Evolutionary conservation across 2,888 invertebrate species (phyloP).

Genomic region (Halictus quadricinctus): DNA sequence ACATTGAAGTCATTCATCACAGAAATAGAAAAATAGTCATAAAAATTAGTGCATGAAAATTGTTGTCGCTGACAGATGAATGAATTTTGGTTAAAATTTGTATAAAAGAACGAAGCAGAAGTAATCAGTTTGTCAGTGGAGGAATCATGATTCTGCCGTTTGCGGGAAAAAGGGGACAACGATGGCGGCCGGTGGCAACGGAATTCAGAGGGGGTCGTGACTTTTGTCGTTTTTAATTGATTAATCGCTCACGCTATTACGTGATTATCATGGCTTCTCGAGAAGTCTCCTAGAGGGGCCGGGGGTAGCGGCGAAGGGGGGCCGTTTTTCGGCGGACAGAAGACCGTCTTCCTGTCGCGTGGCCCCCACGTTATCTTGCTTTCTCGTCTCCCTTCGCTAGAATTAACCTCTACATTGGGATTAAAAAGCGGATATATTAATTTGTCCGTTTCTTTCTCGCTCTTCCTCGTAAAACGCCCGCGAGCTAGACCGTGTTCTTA

Average conservation of each 20-base stretch:
- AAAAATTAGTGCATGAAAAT: background rate
- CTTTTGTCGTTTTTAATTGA: conserved; percentile 75
- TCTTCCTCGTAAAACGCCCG: conserved; percentile 40
- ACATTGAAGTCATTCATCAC: too few relatives aligned
- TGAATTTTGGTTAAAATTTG: background rate
- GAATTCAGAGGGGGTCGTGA: conserved; percentile 64
- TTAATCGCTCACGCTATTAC: conserved; percentile 77
- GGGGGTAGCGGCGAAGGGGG: conserved; percentile 40
- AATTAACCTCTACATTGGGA: conserved; percentile 82
- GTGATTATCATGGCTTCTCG: conserved; percentile 72
- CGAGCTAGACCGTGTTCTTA: background rate
- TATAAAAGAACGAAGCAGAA: background rate
- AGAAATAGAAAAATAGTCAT: background rate
- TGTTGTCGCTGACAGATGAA: background rate
- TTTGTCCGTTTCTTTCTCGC: conserved; percentile 70
- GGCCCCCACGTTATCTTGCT: conserved; percentile 79
- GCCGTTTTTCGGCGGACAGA: conserved; percentile 54
- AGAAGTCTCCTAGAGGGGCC: conserved; percentile 47
- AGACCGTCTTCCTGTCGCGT: conserved; percentile 81
- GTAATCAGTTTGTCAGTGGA: conserved; percentile 12
- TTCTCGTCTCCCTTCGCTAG: conserved; percentile 78
- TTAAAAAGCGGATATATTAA: conserved; percentile 82
- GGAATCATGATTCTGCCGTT: conserved; percentile 40
- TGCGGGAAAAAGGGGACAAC: conserved; percentile 48
- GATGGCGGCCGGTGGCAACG: conserved; percentile 29